Evolutionary conservation across 2,797 vertebrate species (phyloP).

Genomic region (Gymnodraco acuticeps): DNA sequence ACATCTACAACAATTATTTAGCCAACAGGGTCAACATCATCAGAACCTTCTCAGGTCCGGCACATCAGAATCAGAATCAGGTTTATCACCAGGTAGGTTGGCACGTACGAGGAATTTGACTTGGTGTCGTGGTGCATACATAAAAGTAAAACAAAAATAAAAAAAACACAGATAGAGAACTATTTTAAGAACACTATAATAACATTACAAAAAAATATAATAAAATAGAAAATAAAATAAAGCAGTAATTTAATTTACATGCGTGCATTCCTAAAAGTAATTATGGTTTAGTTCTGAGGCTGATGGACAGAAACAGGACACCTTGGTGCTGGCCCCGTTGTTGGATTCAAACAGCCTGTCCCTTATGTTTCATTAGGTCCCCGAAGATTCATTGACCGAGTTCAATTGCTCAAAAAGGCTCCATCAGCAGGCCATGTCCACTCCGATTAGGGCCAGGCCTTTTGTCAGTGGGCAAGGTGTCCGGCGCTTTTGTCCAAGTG

Average conservation of each 20-base stretch:
- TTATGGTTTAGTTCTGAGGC: conserved; percentile 59
- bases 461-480: conserved; percentile 86
- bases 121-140: no score
- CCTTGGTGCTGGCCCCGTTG: conserved; percentile 57
- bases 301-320: conserved; percentile 60
- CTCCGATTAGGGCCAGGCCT: conserved; percentile 81
- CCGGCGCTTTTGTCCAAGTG: conserved; percentile 84
- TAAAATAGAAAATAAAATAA: no score
- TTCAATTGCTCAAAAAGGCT: conserved; percentile 85
- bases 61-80: neutral
- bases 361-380: conserved; percentile 77
- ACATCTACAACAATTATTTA: conserved; percentile 28
- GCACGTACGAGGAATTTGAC: no score
- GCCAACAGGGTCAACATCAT: conserved; percentile 32
- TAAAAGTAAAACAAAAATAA: no score
- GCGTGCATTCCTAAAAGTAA: conserved; percentile 53
- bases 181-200: no score
- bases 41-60: conserved; percentile 40
- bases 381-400: conserved; percentile 78
- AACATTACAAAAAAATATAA: no score
- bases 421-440: conserved; percentile 85
- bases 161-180: no score
- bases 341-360: conserved; percentile 77
- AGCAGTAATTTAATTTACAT: neutral
- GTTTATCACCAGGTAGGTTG: no score